Base-by-base conservation (phyloP, 2,888 invertebrate species). In the Pollenia griseotomentosa region DNA sequence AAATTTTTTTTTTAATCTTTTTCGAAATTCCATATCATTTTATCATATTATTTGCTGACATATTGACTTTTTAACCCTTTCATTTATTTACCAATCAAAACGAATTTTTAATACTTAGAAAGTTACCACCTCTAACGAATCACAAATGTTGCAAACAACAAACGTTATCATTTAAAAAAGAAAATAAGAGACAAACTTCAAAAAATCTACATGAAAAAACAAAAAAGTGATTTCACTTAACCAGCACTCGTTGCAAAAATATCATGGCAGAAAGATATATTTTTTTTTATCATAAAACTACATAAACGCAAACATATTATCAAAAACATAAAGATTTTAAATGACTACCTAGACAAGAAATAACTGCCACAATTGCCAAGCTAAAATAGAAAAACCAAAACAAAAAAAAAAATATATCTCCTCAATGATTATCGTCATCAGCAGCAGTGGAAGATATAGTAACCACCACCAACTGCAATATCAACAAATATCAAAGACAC, bases 291-390 rank as follows among this genome's bases (percentile, higher is more conserved):
- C 74, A 68, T 55, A 79, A 80, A 53, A 73, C 79, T 16, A 78
- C 66, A 83, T 65, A 77, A 77, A 70, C 78, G 55, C 83, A 77
- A 77, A 77, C 85, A 79, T 86, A 77, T 86, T 79, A 83, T 77
- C 79, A 83, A 86, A 80, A 75, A 74, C 86, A 83, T 83, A 83
- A 86, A 86, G 83, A 83, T 75, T 83, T 83, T 79, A 86, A 83
- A 86, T 83, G 86, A 83, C 83, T 78, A 83, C 83, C 83, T 83
- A 74, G 83, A 79, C 70, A 79, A 85, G 75, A 86, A 79, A 83
- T 83, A 86, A 80, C 79, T 83, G 83, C 78, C 65, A 78, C 63
- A 66, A 73, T 55, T 84, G 79, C 79, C 75, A 65, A 70, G 53
- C 57, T 65, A 78, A 33, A 44, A 12, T n/a, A 44, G 61, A 51